A percentile compares a stretch with the other conserved stretches of the same genome.
Evolutionary conservation across 92 coral and sea anemone genomes (phyloP).

Genomic region (Montipora capitata): DNA sequence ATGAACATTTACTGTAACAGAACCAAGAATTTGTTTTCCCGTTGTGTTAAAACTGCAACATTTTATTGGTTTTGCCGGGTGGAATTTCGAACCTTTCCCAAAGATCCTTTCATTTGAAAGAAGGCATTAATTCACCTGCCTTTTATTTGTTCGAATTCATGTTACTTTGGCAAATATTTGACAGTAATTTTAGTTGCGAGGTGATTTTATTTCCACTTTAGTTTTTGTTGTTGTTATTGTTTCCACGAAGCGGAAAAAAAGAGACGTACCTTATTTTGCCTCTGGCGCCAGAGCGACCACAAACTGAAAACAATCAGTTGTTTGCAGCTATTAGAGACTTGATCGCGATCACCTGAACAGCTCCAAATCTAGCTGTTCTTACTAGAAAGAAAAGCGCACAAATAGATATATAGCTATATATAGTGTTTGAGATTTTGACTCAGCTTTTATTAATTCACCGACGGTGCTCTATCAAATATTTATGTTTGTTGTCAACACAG

Average conservation of each 20-base stretch:
- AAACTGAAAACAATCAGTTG: too few species aligned
- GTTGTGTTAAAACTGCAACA: background rate
- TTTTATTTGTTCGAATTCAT: slow-evolving; percentile 2
- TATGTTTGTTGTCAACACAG: too few species aligned
- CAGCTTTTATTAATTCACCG: too few species aligned
- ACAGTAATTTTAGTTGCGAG: slow-evolving; percentile 5
- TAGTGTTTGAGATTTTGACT: too few species aligned
- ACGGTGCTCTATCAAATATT: too few species aligned
- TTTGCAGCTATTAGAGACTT: too few species aligned
- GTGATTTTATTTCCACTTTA: background rate
- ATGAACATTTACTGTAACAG: background rate
- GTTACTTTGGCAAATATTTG: slow-evolving; percentile 16
- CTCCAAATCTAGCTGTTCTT: too few species aligned
- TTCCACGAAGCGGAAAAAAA: background rate
- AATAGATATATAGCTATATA: too few species aligned
- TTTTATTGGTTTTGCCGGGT: background rate
- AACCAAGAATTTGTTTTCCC: background rate
- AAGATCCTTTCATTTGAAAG: background rate
- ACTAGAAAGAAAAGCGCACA: too few species aligned
- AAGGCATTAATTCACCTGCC: background rate
- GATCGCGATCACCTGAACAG: too few species aligned
- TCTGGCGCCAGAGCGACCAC: too few species aligned
- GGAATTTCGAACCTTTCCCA: background rate
- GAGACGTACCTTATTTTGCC: too few species aligned
- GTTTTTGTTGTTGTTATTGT: background rate